Base-by-base conservation (phyloP, 2,888 invertebrate genomes). In the Stomorhina lunata region DNA sequence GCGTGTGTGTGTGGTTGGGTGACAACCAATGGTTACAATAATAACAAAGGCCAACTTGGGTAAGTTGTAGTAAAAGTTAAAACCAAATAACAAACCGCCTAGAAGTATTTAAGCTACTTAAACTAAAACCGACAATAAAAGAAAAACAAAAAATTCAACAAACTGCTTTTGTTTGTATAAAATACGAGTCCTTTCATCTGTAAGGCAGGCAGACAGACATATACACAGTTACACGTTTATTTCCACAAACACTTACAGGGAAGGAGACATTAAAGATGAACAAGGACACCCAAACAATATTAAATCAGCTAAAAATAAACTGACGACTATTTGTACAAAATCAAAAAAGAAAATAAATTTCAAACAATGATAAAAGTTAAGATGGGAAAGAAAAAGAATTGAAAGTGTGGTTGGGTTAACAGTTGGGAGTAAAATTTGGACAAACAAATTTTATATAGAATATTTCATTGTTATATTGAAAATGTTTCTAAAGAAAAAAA, bases 101-200 rank as follows among this genome's bases (percentile, higher is more conserved):
- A 48, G 37, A 69, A 78, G 40, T 57, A 78, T 69, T 78, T 78
- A 73, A 81, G 78, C 69, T 43, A 29, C 68, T 78, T 48, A 63
- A 34, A 50, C 50, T 57, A 50, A 65, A 75, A 20, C 55, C 40
- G 37, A 66, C 65, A 66, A 66, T 57, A 57, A 69, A 76, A 43
- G 9, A 22, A 69, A 75, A 45, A 45, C 15, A 61, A 77, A 25
- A 50, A 61, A 25, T 34, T 17, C 27, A 43, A 10, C 68, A 80
- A 40, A 40, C 10, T 20, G 37, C n/a, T n/a, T n/a, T 43, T 15
- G 25, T 43, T 7, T 29, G 2, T 6, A 9, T 20, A 43, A 43
- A 65, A n/a, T 22, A 73, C 50, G 63, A n/a, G n/a, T 25, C 32
- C 10, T 15, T 22, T 45, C 43, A 65, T 32, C n/a, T n/a, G n/a